phyloP scores from a whole-genome alignment of 2,888 invertebrate genomes.

The Globia sparganii region DNA sequence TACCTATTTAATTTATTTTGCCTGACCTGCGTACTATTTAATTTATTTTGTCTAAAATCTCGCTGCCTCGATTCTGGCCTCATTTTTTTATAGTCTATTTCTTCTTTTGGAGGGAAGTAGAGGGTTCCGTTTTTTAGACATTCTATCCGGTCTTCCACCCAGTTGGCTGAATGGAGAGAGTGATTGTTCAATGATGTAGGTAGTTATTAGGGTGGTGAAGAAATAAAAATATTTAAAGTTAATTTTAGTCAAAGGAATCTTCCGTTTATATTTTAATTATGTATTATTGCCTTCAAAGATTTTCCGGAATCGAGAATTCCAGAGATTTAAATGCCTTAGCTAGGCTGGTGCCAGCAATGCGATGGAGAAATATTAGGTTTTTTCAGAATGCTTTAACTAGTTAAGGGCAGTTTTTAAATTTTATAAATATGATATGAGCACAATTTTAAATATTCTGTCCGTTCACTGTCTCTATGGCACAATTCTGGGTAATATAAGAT shows the following conservation, averaged over 20 bases:
- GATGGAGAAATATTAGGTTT: neutral
- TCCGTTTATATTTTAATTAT: neutral
- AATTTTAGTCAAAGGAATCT: neutral
- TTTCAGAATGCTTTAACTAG: neutral
- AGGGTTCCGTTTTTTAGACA: constrained; percentile 80
- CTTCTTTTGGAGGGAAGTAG: constrained; percentile 83
- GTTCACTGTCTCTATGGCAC: no score
- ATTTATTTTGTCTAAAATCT: constrained; percentile 83
- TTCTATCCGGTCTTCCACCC: constrained; percentile 86
- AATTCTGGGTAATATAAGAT: neutral
- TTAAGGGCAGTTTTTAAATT: neutral
- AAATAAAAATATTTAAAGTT: neutral
- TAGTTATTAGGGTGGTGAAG: neutral
- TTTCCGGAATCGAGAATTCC: neutral
- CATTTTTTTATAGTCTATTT: constrained; percentile 77
- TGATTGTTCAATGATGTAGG: neutral
- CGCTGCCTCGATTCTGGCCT: constrained; percentile 80
- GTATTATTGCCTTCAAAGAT: neutral
- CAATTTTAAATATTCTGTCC: neutral
- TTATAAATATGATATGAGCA: neutral
- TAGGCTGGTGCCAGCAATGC: neutral
- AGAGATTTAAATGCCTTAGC: neutral
- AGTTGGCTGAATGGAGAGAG: constrained; percentile 77
- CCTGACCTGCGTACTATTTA: constrained; percentile 79
- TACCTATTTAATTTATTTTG: neutral